These are phyloP conservation scores for Aradophagus sp. DNA, from an alignment of 1,140 invertebrate genomes.

Conservation along the genomic window DNA sequence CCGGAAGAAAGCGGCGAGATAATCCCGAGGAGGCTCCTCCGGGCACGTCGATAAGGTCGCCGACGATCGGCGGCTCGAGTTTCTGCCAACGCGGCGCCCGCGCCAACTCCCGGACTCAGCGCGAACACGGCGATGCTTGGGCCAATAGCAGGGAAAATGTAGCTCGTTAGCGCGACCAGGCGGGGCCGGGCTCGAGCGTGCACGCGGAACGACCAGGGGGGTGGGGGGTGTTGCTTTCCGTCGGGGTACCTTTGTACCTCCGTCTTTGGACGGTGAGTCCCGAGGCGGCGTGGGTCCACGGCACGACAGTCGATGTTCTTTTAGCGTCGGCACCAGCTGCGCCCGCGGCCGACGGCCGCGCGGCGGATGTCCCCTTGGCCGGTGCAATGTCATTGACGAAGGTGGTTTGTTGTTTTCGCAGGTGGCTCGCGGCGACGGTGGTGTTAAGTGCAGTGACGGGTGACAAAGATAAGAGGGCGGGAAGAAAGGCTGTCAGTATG, in stretches of 20 bases:
- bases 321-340: constrained; percentile 12
- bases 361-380: constrained; percentile 26
- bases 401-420: constrained; percentile 71
- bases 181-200: constrained; percentile 4
- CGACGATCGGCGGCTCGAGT: constrained; percentile 23
- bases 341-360: constrained; percentile 3
- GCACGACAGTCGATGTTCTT: constrained; percentile 41
- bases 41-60: constrained; percentile 25
- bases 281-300: not conserved
- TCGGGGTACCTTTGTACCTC: no score
- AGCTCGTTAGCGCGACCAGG: constrained; percentile 14
- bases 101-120: constrained; percentile 10
- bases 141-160: constrained; percentile 37
- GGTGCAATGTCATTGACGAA: constrained; percentile 70
- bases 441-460: constrained; percentile 72
- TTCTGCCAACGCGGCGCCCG: constrained; percentile 14
- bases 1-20: constrained; percentile 71
- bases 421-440: constrained; percentile 67
- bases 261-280: no score
- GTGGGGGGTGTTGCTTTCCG: no score
- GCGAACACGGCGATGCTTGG: constrained; percentile 19
- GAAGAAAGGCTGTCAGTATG: constrained; percentile 74
- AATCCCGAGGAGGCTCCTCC: constrained; percentile 33
- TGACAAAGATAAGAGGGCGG: constrained; percentile 67
- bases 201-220: constrained; percentile 34